phyloP scores from a whole-genome alignment of 1,140 invertebrate species.

The Micrasema minimum region DNA sequence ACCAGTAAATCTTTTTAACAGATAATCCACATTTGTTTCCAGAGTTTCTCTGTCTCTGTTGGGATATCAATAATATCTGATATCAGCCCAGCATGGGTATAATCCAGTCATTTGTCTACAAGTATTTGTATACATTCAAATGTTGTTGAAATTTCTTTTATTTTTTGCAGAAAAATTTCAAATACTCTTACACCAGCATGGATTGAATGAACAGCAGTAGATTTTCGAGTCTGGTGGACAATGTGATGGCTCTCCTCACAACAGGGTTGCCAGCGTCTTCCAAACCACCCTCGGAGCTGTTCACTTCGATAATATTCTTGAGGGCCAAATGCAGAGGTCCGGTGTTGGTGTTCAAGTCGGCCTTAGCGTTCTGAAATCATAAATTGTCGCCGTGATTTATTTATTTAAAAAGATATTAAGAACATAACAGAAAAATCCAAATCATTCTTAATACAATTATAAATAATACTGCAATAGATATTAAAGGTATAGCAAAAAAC shows the following conservation, averaged over 20 bases:
- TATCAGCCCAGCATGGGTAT: too few species aligned
- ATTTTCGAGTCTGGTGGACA: constrained; percentile 39
- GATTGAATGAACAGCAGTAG: constrained; percentile 48
- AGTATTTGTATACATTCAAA: background rate
- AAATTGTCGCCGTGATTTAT: too few species aligned
- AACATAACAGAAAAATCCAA: too few species aligned
- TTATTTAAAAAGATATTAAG: too few species aligned
- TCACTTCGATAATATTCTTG: background rate
- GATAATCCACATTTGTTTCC: too few species aligned
- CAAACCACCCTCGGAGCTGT: background rate
- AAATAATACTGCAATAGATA: too few species aligned
- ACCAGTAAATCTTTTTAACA: background rate
- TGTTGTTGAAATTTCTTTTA: background rate
- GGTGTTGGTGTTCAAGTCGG: background rate
- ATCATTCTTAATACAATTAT: too few species aligned
- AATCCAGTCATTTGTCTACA: background rate
- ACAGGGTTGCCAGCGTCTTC: constrained; percentile 3
- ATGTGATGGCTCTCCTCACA: constrained; percentile 34
- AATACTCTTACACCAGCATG: constrained; percentile 42
- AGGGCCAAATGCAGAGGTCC: constrained; percentile 28
- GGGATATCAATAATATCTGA: too few species aligned
- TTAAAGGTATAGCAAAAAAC: too few species aligned
- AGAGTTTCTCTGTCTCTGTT: too few species aligned
- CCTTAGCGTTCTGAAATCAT: constrained; percentile 27
- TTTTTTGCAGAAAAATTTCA: background rate